phyloP scores from a whole-genome alignment of 2,888 invertebrate species.

The Rhorus exstirpatorius region DNA sequence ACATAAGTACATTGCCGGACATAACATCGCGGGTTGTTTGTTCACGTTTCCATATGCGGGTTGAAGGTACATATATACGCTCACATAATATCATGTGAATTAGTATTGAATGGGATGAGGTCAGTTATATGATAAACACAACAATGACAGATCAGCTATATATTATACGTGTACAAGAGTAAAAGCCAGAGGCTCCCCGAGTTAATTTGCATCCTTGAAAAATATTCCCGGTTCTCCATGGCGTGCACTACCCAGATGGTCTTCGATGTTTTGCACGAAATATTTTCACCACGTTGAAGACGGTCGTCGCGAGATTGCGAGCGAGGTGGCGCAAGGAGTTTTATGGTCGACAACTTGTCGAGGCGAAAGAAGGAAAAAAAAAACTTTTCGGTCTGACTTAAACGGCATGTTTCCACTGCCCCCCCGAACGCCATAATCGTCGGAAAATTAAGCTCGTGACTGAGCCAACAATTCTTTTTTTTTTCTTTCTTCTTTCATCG shows the following conservation, averaged over 20 bases:
- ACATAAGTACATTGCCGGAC: constrained; percentile 70
- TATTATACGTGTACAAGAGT: constrained; percentile 1
- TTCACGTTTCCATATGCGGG: constrained; percentile 59
- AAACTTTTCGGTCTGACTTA: constrained; percentile 51
- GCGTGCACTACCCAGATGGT: constrained; percentile 48
- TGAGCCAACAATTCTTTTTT: neutral
- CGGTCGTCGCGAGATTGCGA: constrained; percentile 4
- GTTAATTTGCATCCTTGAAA: constrained; percentile 75
- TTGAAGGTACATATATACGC: constrained; percentile 32
- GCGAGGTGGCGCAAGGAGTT: neutral
- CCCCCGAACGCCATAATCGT: neutral
- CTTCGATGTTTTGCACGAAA: constrained; percentile 56
- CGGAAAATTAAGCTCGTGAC: neutral
- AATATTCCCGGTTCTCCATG: constrained; percentile 49
- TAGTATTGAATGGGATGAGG: constrained; percentile 26
- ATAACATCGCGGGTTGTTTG: constrained; percentile 54
- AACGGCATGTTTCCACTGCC: constrained; percentile 40
- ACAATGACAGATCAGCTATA: neutral
- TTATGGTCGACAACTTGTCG: constrained; percentile 43
- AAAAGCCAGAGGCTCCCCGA: constrained; percentile 51
- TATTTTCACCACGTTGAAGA: constrained; percentile 33
- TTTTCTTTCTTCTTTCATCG: neutral
- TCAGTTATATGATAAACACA: constrained; percentile 7
- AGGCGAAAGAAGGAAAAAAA: neutral
- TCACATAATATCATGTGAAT: neutral